These are phyloP conservation scores for Acanthosepion lycidas DNA, from an alignment of 2,888 invertebrate species.

Conservation along the genomic window DNA sequence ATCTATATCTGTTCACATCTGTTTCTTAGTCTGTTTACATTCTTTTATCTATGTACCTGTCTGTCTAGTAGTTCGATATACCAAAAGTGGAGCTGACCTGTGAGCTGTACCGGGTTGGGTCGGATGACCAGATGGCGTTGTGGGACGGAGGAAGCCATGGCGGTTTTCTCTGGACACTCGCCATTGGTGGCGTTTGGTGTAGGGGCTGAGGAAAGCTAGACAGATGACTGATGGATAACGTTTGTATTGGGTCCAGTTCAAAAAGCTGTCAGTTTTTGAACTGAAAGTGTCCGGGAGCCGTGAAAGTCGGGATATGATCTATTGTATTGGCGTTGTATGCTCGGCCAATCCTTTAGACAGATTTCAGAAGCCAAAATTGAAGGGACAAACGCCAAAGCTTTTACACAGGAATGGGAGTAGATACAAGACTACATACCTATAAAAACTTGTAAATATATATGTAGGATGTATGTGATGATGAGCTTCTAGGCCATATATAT, in stretches of 20 bases:
- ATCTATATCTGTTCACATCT: too few relatives aligned
- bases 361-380: slow-evolving; percentile 23
- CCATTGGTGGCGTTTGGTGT: background rate
- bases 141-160: background rate
- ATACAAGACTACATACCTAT: background rate
- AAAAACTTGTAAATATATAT: background rate
- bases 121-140: background rate
- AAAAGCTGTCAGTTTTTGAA: slow-evolving; percentile 9
- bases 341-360: slow-evolving; percentile 13
- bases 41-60: background rate
- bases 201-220: background rate
- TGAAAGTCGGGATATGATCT: slow-evolving; percentile 33
- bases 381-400: slow-evolving; percentile 33
- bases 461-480: background rate
- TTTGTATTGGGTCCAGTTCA: background rate
- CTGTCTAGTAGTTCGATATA: background rate
- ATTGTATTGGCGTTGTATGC: slow-evolving; percentile 2
- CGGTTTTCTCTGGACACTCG: slow-evolving; percentile 3
- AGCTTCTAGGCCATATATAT: background rate
- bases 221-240: slow-evolving; percentile 20
- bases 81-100: background rate
- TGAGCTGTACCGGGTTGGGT: background rate
- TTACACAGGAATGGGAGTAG: background rate
- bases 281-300: background rate
- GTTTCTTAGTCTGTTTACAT: too few relatives aligned